Evolutionary conservation across 1,140 invertebrate genomes (phyloP).

Genomic region (Camponotus vicinus): DNA sequence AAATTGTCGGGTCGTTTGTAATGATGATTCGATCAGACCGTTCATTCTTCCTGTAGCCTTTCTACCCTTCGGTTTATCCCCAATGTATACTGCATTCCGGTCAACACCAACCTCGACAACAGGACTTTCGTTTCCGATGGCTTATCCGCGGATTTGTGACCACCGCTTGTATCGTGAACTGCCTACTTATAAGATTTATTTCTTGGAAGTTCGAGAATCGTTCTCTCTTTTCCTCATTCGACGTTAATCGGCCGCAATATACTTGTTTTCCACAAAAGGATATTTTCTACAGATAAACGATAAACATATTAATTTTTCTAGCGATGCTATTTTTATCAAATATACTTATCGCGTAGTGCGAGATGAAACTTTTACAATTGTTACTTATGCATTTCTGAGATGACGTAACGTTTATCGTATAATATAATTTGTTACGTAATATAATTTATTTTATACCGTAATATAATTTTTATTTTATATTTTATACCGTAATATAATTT

Average conservation of each 20-base stretch:
- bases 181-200: constrained; percentile 77
- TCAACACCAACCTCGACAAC: constrained; percentile 58
- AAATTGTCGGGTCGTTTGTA: constrained; percentile 76
- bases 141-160: constrained; percentile 76
- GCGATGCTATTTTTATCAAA: neutral
- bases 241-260: constrained; percentile 42
- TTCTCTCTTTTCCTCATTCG: constrained; percentile 3
- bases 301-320: constrained; percentile 28
- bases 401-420: too few relatives aligned
- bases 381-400: neutral
- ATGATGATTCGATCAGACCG: constrained; percentile 74
- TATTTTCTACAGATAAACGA: neutral
- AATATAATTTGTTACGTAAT: neutral
- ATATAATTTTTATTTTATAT: too few relatives aligned
- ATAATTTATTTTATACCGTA: too few relatives aligned
- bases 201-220: constrained; percentile 27
- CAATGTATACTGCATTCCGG: constrained; percentile 64
- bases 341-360: neutral
- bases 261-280: neutral
- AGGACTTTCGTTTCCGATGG: constrained; percentile 72
- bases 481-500: too few relatives aligned
- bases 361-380: neutral
- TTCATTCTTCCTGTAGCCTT: constrained; percentile 43
- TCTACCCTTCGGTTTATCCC: constrained; percentile 58
- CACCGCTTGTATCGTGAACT: constrained; percentile 73